Evolutionary conservation across 2,113 vertebrate genomes (phyloP).

Genomic region (Lycocorax pyrrhopterus): DNA sequence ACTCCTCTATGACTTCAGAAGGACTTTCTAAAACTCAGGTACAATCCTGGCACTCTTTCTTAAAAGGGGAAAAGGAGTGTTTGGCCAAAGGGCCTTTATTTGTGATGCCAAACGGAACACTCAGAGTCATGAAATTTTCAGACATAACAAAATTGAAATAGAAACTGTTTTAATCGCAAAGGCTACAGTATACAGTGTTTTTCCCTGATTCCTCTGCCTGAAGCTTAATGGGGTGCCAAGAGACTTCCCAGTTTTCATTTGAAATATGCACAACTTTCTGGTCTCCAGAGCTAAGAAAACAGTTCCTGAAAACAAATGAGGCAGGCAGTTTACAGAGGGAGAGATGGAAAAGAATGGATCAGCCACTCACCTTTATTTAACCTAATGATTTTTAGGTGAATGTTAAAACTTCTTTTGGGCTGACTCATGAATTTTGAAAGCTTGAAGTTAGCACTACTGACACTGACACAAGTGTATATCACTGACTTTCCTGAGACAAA

Average conservation of each 20-base stretch:
- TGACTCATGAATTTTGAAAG: not conserved
- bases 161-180: not conserved
- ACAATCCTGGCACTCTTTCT: not conserved
- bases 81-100: not conserved
- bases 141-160: not conserved
- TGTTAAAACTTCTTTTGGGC: not conserved
- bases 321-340: not conserved
- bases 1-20: not conserved
- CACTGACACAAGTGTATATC: not conserved
- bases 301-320: not conserved
- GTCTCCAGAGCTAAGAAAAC: not conserved
- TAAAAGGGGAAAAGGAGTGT: not conserved
- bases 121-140: not conserved
- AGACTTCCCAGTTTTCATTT: not conserved
- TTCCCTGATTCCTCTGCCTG: not conserved
- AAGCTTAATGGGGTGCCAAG: not conserved
- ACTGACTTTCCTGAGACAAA: not conserved
- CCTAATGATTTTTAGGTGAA: conserved; percentile 27
- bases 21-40: not conserved
- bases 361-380: not conserved
- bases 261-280: not conserved
- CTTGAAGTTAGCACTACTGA: not conserved
- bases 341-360: not conserved
- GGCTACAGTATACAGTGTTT: not conserved
- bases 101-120: not conserved